phyloP scores from a whole-genome alignment of 2,113 vertebrate genomes.

The Seriola aureovittata region DNA sequence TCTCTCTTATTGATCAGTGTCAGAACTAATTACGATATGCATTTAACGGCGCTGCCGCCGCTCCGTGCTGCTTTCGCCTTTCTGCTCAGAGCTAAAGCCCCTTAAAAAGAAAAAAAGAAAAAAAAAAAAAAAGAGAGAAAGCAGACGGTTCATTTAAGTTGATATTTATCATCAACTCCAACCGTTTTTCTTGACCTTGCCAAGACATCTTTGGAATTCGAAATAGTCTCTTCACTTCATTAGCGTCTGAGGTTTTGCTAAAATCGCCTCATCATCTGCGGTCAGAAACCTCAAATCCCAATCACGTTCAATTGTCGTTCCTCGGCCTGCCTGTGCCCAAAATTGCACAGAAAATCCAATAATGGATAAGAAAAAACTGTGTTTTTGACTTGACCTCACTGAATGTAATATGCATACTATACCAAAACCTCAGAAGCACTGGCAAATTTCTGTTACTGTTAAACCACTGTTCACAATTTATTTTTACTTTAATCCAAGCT shows the following conservation, averaged over 20 bases:
- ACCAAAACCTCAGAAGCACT: neutral
- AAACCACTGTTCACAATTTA: neutral
- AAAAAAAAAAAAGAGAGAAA: conserved; percentile 30
- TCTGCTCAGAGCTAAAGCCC: conserved; percentile 32
- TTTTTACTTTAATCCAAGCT: neutral
- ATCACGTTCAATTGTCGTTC: neutral
- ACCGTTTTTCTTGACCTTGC: conserved; percentile 14
- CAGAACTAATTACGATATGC: conserved; percentile 51
- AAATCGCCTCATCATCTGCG: neutral
- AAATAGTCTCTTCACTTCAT: conserved; percentile 1
- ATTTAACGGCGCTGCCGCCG: conserved; percentile 32
- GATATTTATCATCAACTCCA: conserved; percentile 36
- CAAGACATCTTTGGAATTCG: conserved; percentile 14
- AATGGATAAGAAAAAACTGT: neutral
- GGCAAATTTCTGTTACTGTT: neutral
- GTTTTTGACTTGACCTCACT: neutral
- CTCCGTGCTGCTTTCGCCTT: conserved; percentile 15
- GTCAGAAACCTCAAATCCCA: neutral
- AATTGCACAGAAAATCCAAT: neutral
- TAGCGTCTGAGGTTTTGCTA: neutral
- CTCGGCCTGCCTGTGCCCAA: neutral
- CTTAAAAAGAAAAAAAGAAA: conserved; percentile 18
- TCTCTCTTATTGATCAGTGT: conserved; percentile 71
- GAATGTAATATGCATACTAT: neutral
- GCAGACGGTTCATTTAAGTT: conserved; percentile 3